Percentiles rank a stretch among this genome's conserved stretches.
Evolutionary conservation across 2,113 vertebrate species (phyloP).

Genomic region (Dissostichus mawsoni): DNA sequence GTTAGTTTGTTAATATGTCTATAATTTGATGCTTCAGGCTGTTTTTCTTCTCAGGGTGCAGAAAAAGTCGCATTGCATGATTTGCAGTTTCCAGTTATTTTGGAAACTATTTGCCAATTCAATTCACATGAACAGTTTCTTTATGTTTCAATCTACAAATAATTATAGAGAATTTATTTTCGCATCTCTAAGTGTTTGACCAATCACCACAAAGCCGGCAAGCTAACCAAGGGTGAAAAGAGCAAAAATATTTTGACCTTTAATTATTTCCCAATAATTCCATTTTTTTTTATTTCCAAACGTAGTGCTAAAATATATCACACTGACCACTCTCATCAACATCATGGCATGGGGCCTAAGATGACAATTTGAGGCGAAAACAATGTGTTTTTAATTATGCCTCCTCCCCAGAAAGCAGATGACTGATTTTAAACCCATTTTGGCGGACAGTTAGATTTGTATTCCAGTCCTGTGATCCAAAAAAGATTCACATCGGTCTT

Average conservation of each 20-base stretch:
- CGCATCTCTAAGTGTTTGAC: too few relatives aligned
- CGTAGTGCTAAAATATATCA: neutral
- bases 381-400: neutral
- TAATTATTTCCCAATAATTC: neutral
- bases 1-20: neutral
- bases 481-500: constrained; percentile 7
- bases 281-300: neutral
- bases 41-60: neutral
- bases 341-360: neutral
- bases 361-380: neutral
- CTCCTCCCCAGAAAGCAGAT: neutral
- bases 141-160: neutral
- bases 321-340: neutral
- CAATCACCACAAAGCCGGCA: too few relatives aligned
- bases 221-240: too few relatives aligned
- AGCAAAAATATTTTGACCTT: neutral
- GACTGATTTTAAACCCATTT: neutral
- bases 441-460: neutral
- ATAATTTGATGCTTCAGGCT: neutral
- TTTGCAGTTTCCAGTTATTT: neutral
- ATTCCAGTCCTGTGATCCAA: neutral
- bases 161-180: neutral
- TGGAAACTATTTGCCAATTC: neutral
- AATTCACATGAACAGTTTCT: neutral
- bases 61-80: neutral